These are phyloP conservation scores for Argentina silus DNA, from an alignment of 2,797 vertebrate genomes.

Conservation along the genomic window DNA sequence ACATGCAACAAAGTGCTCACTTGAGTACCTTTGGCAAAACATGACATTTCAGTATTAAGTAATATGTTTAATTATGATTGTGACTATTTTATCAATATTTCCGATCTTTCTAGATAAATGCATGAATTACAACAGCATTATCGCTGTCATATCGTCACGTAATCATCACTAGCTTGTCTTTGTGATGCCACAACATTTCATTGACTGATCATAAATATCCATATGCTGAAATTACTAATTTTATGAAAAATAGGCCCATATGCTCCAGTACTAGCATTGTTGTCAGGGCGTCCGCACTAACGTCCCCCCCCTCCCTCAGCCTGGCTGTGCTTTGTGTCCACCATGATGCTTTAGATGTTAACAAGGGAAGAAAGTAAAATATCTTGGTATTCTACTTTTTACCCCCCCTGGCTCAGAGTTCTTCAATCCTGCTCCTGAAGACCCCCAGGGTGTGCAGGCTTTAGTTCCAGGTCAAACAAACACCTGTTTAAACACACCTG, in stretches of 20 bases:
- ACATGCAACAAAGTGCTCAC: background rate
- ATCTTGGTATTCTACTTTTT: constrained; percentile 33
- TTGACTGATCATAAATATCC: background rate
- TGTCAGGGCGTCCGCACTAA: constrained; percentile 20
- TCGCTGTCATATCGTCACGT: no score
- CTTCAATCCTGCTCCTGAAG: no score
- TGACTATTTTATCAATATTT: no score
- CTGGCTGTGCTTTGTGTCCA: constrained; percentile 1
- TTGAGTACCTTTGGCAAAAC: background rate
- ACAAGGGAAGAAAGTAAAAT: constrained; percentile 24
- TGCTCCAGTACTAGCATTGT: constrained; percentile 13
- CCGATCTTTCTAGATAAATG: no score
- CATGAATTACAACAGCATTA: no score
- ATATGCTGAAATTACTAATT: background rate
- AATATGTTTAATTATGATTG: no score
- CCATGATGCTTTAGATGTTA: constrained; percentile 7
- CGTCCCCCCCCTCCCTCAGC: background rate
- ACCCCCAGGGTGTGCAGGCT: no score
- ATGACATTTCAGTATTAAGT: background rate
- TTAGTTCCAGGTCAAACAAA: no score
- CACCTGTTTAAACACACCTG: no score
- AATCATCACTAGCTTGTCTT: no score
- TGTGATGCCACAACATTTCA: background rate
- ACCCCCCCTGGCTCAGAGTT: background rate
- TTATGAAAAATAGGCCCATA: background rate